Conservation (phyloP, 2,888 invertebrate species). For the Junonia oenone region DNA sequence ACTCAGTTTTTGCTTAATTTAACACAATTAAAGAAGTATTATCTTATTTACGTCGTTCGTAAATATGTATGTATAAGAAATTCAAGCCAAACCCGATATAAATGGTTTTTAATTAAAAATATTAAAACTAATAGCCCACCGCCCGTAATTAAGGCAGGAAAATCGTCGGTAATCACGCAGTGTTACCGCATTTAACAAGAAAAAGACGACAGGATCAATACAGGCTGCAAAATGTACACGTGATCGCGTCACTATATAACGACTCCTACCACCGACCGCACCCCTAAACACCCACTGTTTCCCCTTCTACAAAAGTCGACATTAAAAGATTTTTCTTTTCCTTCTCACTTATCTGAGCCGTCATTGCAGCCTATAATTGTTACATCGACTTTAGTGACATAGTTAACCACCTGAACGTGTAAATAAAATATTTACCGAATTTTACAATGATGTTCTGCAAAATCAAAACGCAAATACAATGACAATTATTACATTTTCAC, state of each 20-base stretch:
- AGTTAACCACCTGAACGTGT: neutral
- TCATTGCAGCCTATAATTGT: conserved; percentile 25
- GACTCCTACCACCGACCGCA: conserved; percentile 64
- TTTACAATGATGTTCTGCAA: neutral
- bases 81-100: too few species aligned
- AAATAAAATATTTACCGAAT: neutral
- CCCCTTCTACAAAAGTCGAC: conserved; percentile 58
- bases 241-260: conserved; percentile 78
- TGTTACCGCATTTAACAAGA: conserved; percentile 55
- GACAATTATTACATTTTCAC: too few species aligned
- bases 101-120: neutral
- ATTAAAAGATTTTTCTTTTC: conserved; percentile 64
- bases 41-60: neutral
- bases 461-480: too few species aligned
- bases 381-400: neutral
- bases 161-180: conserved; percentile 46
- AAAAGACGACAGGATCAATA: conserved; percentile 73
- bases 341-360: conserved; percentile 42
- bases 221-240: conserved; percentile 78
- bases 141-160: conserved; percentile 14
- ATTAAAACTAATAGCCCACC: neutral
- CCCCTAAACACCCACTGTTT: conserved; percentile 66
- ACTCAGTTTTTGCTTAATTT: too few species aligned
- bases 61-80: too few species aligned
- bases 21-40: too few species aligned